Percentiles rank a stretch among this genome's conserved stretches.
These are phyloP conservation scores for Galemys pyrenaicus DNA, from an alignment of 2,113 vertebrate species.

Conservation along the genomic window DNA sequence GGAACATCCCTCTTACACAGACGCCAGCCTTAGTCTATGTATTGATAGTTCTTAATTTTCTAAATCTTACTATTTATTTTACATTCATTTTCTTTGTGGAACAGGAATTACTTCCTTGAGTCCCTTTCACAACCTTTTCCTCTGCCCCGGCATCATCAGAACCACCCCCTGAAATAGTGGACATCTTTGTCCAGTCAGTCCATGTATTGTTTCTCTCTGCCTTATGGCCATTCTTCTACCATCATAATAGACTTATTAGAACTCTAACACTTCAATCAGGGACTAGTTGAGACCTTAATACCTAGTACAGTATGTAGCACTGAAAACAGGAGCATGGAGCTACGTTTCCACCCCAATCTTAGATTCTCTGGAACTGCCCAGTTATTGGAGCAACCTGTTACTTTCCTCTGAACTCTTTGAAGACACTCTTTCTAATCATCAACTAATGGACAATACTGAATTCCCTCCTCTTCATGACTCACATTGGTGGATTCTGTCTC, in stretches of 20 bases:
- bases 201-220: neutral
- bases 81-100: neutral
- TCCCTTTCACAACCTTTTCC: neutral
- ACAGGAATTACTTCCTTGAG: neutral
- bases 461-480: neutral
- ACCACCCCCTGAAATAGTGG: too few relatives aligned
- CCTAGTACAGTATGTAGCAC: neutral
- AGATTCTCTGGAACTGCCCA: neutral
- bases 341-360: neutral
- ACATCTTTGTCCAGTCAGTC: neutral
- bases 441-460: neutral
- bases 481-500: neutral
- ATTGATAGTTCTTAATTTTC: neutral
- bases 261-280: neutral
- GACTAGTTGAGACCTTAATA: neutral
- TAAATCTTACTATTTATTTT: neutral
- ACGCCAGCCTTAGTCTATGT: neutral
- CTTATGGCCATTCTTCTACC: neutral
- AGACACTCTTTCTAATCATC: neutral
- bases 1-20: neutral
- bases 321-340: neutral
- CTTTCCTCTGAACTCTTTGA: neutral
- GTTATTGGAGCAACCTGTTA: neutral
- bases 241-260: neutral
- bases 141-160: too few relatives aligned